phyloP scores from a whole-genome alignment of 2,888 invertebrate species.

The Heliothis peltigera region DNA sequence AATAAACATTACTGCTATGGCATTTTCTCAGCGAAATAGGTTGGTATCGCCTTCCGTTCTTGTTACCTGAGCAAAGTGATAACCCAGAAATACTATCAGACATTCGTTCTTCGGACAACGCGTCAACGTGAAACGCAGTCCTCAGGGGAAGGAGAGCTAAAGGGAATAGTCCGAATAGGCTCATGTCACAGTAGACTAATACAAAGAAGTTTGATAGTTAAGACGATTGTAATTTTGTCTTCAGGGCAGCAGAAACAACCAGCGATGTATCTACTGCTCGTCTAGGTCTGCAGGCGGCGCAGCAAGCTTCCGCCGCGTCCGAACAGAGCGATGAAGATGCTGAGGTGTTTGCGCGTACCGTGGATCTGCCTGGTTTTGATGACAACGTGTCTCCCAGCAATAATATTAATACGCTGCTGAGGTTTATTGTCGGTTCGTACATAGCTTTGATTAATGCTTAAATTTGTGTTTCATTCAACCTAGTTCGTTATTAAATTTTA shows the following conservation, averaged over 20 bases:
- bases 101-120: too few species aligned
- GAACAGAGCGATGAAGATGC: constrained; percentile 93
- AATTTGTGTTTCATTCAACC: too few species aligned
- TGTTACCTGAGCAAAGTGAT: too few species aligned
- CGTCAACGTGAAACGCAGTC: too few species aligned
- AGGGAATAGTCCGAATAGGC: too few species aligned
- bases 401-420: constrained; percentile 92
- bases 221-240: neutral
- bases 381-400: constrained; percentile 95
- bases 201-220: neutral
- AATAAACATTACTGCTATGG: neutral
- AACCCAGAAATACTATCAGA: too few species aligned
- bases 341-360: constrained; percentile 93
- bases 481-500: too few species aligned
- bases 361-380: constrained; percentile 95
- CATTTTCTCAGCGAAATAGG: too few species aligned
- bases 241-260: constrained; percentile 75
- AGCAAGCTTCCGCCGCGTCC: constrained; percentile 88
- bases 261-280: constrained; percentile 79
- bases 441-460: neutral
- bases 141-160: too few species aligned
- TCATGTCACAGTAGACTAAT: neutral
- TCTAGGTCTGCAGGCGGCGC: constrained; percentile 79
- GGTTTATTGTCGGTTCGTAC: constrained; percentile 91
- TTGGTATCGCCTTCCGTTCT: too few species aligned